Percentiles rank a stretch among this genome's conserved stretches.
Evolutionary conservation across 2,797 vertebrate species (phyloP).

Genomic region (Lophotriccus pileatus): DNA sequence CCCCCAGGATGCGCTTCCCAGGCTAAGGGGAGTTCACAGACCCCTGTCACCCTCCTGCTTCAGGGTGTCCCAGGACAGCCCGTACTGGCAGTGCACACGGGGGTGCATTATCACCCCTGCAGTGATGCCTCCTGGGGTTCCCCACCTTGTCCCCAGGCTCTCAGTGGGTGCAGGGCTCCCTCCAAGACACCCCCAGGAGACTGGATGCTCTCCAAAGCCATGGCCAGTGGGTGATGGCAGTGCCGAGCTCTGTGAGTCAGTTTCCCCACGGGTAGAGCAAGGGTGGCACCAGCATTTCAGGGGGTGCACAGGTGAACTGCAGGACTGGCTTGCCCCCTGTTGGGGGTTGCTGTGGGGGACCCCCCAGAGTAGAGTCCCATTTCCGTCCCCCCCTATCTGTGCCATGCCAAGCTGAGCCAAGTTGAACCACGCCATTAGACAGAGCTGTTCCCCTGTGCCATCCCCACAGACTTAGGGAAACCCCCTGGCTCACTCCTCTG

Average conservation of each 20-base stretch:
- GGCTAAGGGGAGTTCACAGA: accelerated
- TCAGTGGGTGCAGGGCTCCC: neutral
- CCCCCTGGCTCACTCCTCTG: neutral
- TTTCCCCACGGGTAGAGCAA: neutral
- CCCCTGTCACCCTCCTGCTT: no score
- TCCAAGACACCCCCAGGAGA: accelerated
- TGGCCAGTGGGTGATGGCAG: neutral
- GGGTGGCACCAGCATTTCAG: neutral
- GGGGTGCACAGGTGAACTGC: neutral
- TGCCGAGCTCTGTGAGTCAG: neutral
- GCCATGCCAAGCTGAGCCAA: neutral
- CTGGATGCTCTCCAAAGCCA: accelerated
- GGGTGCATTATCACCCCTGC: neutral
- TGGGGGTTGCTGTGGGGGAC: neutral
- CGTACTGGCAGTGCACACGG: accelerated
- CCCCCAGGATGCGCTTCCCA: neutral
- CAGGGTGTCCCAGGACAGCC: neutral
- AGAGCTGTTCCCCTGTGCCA: accelerated
- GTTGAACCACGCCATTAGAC: neutral
- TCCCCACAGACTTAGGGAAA: accelerated
- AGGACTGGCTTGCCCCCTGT: no score
- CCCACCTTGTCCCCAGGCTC: neutral
- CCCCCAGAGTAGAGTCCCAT: accelerated
- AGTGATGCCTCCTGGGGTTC: neutral
- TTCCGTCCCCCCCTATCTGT: neutral